These are phyloP conservation scores for Phortica variegata DNA, from an alignment of 1,140 invertebrate genomes.

Conservation along the genomic window DNA sequence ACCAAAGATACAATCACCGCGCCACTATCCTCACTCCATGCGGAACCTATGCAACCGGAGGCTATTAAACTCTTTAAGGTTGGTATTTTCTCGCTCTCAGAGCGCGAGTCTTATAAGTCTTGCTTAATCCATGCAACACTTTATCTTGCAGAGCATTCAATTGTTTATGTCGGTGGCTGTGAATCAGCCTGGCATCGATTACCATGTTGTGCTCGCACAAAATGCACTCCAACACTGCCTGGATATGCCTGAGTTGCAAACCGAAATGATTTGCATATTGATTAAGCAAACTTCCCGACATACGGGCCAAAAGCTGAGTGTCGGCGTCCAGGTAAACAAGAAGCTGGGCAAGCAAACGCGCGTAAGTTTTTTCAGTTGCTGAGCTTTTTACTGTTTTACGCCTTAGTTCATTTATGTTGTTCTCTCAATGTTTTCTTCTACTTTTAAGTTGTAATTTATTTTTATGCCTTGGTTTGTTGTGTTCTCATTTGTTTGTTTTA, in stretches of 20 bases:
- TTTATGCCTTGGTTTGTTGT: conserved; percentile 11
- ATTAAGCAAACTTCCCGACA: conserved; percentile 91
- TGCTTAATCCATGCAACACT: too few relatives aligned
- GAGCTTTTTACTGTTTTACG: conserved; percentile 38
- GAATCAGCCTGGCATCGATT: conserved; percentile 93
- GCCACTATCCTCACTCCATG: conserved; percentile 82
- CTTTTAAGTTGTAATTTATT: conserved; percentile 6
- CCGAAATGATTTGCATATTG: conserved; percentile 87
- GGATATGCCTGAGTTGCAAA: conserved; percentile 83
- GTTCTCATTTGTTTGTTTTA: conserved; percentile 12
- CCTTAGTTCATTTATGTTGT: conserved; percentile 15
- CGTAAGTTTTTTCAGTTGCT: conserved; percentile 69
- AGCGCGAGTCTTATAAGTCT: too few relatives aligned
- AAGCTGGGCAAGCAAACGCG: conserved; percentile 59
- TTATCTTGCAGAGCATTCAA: conserved; percentile 75
- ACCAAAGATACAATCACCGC: conserved; percentile 84
- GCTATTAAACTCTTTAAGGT: conserved; percentile 95
- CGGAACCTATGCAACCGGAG: conserved; percentile 81
- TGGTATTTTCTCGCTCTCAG: neutral
- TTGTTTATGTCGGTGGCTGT: conserved; percentile 92
- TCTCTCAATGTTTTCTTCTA: conserved; percentile 4
- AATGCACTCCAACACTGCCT: conserved; percentile 89
- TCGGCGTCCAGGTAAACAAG: conserved; percentile 84
- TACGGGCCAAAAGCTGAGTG: conserved; percentile 73
- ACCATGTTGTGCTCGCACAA: conserved; percentile 92